phyloP scores from a whole-genome alignment of 2,113 vertebrate genomes.

The Entosphenus tridentatus region DNA sequence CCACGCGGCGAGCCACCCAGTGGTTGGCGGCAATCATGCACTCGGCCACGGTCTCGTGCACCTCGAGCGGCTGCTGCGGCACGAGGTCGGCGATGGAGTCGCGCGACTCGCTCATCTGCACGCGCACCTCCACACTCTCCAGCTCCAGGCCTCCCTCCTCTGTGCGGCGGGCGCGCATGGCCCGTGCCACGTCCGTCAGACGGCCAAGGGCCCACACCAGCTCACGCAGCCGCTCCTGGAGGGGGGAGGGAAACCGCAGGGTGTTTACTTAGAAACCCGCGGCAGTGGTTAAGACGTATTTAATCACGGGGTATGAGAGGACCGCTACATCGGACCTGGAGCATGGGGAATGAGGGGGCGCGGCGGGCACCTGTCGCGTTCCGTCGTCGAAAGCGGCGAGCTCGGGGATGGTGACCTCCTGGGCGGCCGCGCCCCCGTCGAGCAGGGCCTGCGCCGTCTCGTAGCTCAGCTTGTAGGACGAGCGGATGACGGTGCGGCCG shows the following conservation, averaged over 20 bases:
- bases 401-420: constrained; percentile 29
- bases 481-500: constrained; percentile 42
- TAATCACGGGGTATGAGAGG: too few species aligned
- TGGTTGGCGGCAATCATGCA: constrained; percentile 97
- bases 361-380: constrained; percentile 14
- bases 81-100: constrained; percentile 52
- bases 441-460: constrained; percentile 62
- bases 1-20: constrained; percentile 79
- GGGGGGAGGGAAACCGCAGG: too few species aligned
- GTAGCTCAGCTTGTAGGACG: constrained; percentile 65
- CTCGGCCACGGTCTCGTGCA: constrained; percentile 74
- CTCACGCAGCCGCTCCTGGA: constrained; percentile 18
- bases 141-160: constrained; percentile 54
- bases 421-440: constrained; percentile 22
- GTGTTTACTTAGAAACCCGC: too few species aligned
- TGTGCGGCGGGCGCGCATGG: constrained; percentile 35
- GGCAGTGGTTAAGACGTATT: too few species aligned
- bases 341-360: not conserved
- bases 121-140: constrained; percentile 56
- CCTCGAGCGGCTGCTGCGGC: constrained; percentile 61
- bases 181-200: constrained; percentile 40
- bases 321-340: not conserved
- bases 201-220: constrained; percentile 36
- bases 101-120: constrained; percentile 49
- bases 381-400: constrained; percentile 20